Evolutionary conservation across 2,113 vertebrate genomes (phyloP), one percentile per base, ranked within the genome.

Genomic region (Scopus umbretta): DNA sequence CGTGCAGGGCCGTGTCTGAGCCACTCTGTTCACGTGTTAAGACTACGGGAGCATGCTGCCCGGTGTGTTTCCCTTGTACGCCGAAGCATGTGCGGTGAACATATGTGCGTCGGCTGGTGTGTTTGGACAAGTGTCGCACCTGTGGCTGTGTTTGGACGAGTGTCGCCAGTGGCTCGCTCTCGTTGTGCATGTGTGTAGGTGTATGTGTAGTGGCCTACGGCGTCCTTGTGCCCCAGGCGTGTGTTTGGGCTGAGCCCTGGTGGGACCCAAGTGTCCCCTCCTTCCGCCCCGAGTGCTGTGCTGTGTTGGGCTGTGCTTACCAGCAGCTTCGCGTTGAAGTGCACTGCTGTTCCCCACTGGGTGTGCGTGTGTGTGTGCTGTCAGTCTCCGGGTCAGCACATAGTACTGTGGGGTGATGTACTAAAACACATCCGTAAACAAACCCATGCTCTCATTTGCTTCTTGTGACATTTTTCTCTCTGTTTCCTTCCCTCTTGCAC

Each of bases 271-370:
- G 66, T 1, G 36, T 62, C 75, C 49, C 67, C 20, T 15, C 78
- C 53, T 66, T 56, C 72, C 50, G 15, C 70, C 50, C 36, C 4
- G 14, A 94, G 76, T 82, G 68, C 91, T 86, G 58, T 66, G 76
- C 85, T 68, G 61, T 80, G 53, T 94, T 67, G 91, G 83, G 91
- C 91, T 93, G 86, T 96, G 94, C 92, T 94, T 94, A 80, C 68
- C 22, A 12, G 79, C 80, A 92, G 80, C 74, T 93, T 94, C 18
- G 92, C 2, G 5, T 89, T 68, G 89, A 80, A 43, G 61, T 89
- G 84, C 85, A 22, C 86, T 72, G 82, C 75, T 96, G 56, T 80
- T 29, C 82, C 73, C 66, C 66, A 7, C 47, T 10, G 87, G 81
- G 73, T 58, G 80, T 75, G 43, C 5, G 47, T 68, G 55, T 19